A percentile compares a stretch with the other conserved stretches of the same genome.
These are phyloP conservation scores for Staurois parvus DNA, from an alignment of 2,797 vertebrate species.

Conservation along the genomic window DNA sequence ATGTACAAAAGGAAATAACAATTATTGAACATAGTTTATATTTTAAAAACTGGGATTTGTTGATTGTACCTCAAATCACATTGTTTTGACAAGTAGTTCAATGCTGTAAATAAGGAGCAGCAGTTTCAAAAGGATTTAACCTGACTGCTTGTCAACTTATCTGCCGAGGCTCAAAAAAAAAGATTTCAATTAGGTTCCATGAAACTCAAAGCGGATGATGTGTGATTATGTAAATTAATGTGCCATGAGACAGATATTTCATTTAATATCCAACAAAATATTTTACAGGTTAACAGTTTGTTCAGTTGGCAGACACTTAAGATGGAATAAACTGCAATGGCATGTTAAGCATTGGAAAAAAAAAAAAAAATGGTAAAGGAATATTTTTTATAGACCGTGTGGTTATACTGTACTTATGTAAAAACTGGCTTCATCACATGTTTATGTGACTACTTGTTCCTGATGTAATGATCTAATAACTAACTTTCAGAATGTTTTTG, in stretches of 20 bases:
- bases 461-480: neutral
- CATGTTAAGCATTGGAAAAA: neutral
- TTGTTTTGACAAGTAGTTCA: conserved; percentile 44
- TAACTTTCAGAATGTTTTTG: neutral
- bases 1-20: neutral
- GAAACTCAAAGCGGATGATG: conserved; percentile 18
- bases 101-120: conserved; percentile 33
- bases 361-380: neutral
- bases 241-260: conserved; percentile 19
- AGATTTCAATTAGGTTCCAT: conserved; percentile 29
- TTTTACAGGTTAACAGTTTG: conserved; percentile 7
- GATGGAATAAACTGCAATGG: neutral
- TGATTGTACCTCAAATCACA: conserved; percentile 19
- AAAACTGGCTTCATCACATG: neutral
- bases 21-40: conserved; percentile 11
- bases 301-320: neutral
- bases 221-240: conserved; percentile 35
- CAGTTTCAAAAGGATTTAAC: conserved; percentile 27
- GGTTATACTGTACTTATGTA: neutral
- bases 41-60: conserved; percentile 8
- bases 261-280: conserved; percentile 26
- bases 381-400: neutral
- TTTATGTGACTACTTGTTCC: neutral
- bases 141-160: conserved; percentile 31
- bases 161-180: conserved; percentile 19